Percentiles rank a stretch among this genome's conserved stretches.
Conservation (phyloP, 2,797 vertebrate genomes). For the Silurus lanzhouensis region DNA sequence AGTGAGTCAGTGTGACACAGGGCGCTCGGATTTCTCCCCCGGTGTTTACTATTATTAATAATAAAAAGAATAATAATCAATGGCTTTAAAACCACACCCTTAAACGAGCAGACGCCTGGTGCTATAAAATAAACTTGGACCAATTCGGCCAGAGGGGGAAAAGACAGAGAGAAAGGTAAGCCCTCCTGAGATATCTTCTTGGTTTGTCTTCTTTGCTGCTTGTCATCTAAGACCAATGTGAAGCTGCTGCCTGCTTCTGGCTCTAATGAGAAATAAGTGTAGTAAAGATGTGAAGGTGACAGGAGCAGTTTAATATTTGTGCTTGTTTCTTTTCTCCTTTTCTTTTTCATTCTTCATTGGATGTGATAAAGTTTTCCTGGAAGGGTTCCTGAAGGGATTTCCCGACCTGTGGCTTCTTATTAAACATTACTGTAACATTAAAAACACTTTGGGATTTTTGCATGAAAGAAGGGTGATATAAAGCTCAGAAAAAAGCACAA, state of each 20-base stretch:
- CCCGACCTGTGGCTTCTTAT: slow-evolving; percentile 21
- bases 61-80: not conserved
- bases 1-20: not conserved
- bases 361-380: slow-evolving; percentile 6
- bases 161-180: slow-evolving; percentile 7
- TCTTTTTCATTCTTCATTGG: not conserved
- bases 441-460: slow-evolving; percentile 13
- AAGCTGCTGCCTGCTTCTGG: not conserved
- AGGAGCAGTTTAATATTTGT: not conserved
- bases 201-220: not conserved
- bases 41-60: not conserved
- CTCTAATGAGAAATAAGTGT: not conserved
- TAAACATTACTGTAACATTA: not conserved
- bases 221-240: not conserved
- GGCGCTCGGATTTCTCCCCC: not conserved
- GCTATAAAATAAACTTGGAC: not conserved
- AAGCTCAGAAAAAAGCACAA: not conserved
- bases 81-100: not conserved
- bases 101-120: not conserved
- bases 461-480: not conserved
- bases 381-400: slow-evolving; percentile 2
- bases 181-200: not conserved
- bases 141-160: not conserved
- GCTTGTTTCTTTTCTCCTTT: not conserved
- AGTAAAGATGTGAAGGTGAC: not conserved